Conservation (phyloP, 2,888 invertebrate species). For the Pandemis heparana region DNA sequence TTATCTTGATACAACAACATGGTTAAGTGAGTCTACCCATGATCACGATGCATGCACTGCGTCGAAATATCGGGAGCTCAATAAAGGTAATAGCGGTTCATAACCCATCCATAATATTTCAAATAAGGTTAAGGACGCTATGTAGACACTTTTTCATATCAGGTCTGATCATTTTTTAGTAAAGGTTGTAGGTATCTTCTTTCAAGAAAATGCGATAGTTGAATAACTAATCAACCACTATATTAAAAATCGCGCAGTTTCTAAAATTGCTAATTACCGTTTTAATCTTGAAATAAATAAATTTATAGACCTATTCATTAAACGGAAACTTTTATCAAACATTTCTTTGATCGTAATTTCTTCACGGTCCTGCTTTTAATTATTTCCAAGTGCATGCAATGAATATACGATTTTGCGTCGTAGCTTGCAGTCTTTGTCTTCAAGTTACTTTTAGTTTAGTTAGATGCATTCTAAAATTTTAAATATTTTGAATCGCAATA, state of each 20-base stretch:
- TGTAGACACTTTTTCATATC: too few relatives aligned
- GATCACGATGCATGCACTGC: too few relatives aligned
- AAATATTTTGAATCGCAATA: neutral
- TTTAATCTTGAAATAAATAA: neutral
- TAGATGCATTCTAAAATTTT: neutral
- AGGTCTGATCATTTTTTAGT: neutral
- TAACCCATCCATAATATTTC: too few relatives aligned
- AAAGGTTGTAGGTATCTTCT: neutral
- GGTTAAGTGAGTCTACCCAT: too few relatives aligned
- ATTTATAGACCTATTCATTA: neutral
- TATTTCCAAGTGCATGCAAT: neutral
- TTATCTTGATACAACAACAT: neutral
- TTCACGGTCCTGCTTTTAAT: neutral
- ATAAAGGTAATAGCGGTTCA: too few relatives aligned
- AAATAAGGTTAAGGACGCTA: neutral
- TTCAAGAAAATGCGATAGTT: neutral
- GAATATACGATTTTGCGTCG: neutral
- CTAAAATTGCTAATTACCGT: neutral
- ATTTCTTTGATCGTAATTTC: neutral
- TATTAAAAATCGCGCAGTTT: neutral
- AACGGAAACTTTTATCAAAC: neutral
- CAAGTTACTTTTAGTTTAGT: too few relatives aligned
- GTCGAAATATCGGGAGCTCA: too few relatives aligned
- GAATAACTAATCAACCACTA: neutral
- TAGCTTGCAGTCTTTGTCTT: too few relatives aligned